Percentiles rank a stretch among this genome's conserved stretches.
These are phyloP conservation scores for Holothuria glaberrima DNA, from an alignment of 35 echinoderm and acorn worm genomes.

Conservation along the genomic window DNA sequence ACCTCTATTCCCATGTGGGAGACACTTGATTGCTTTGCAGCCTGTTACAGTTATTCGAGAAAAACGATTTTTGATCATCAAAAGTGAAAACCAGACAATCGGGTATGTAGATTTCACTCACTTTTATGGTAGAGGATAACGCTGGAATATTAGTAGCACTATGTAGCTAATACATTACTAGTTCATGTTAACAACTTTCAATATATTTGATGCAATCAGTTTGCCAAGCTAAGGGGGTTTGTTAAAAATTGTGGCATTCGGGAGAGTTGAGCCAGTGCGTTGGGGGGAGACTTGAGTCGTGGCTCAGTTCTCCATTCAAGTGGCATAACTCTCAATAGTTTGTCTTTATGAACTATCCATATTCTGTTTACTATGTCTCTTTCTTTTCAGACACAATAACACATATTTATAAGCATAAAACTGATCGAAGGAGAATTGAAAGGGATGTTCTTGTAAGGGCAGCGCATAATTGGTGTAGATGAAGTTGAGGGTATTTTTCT, in stretches of 20 bases:
- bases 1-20: neutral
- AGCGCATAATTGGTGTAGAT: too few relatives aligned
- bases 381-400: too few relatives aligned
- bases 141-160: neutral
- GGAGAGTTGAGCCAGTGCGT: neutral
- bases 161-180: neutral
- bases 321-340: conserved; percentile 3
- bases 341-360: too few relatives aligned
- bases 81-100: conserved; percentile 44
- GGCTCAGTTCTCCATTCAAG: conserved; percentile 36
- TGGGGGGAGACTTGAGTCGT: conserved; percentile 31
- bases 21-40: too few relatives aligned
- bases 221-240: neutral
- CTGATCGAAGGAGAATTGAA: too few relatives aligned
- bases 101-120: conserved; percentile 19
- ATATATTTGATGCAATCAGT: conserved; percentile 10
- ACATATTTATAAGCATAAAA: too few relatives aligned
- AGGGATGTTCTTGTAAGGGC: too few relatives aligned
- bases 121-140: conserved; percentile 33
- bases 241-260: neutral
- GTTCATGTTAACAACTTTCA: conserved; percentile 11
- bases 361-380: neutral
- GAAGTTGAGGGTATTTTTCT: too few relatives aligned
- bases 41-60: neutral
- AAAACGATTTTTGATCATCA: conserved; percentile 31